Base-by-base conservation (phyloP, 2,113 vertebrate genomes). In the Spizaetus ornatus region DNA sequence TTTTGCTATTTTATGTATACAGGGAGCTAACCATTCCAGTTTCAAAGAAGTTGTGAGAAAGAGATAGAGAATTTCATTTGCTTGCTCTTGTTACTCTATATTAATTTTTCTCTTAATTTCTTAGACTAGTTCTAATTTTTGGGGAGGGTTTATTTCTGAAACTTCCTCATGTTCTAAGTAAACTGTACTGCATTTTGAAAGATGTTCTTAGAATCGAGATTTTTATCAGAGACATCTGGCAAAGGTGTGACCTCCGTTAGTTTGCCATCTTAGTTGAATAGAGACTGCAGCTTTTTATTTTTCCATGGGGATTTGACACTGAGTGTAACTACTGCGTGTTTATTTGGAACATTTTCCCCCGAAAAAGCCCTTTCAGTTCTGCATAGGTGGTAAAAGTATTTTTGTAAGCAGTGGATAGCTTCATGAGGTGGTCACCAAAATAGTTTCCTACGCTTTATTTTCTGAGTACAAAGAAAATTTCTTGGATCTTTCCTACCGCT, bases 301-400 rank as follows among this genome's bases (percentile, higher is more conserved):
- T 80, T 32, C 12, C 15, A 2, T 56, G 29, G 59, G 18, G 34
- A 48, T 93, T 93, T 86, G 42, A 70, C 11, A 23, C 8, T 25
- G 40, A 70, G 22, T 72, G 16, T 76, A 71, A 65, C 23, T 79
- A 8, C 29, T 82, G 19, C 14, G 7, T 86, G 42, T 47, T 87
- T 83, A 9, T 77, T 73, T 67, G 63, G 50, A 55, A 50, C 16
- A 4, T 36, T 92, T 88, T 80, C 27, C 56, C 16, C 50, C 55
- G 20, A n/a, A 90, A 90, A 69, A 38, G 11, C 32, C 14, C 58
- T 71, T 93, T 83, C 29, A 48, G n/a, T 92, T 86, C 83, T 88
- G 40, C 32, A 19, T 56, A 48, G 32, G n/a, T 59, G 17, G 14
- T 83, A 55, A 86, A 94, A 73, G 83, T 86, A 71, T 82, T 96